Evolutionary conservation across 2,888 invertebrate genomes (phyloP).

Genomic region (Campoplex capitator): DNA sequence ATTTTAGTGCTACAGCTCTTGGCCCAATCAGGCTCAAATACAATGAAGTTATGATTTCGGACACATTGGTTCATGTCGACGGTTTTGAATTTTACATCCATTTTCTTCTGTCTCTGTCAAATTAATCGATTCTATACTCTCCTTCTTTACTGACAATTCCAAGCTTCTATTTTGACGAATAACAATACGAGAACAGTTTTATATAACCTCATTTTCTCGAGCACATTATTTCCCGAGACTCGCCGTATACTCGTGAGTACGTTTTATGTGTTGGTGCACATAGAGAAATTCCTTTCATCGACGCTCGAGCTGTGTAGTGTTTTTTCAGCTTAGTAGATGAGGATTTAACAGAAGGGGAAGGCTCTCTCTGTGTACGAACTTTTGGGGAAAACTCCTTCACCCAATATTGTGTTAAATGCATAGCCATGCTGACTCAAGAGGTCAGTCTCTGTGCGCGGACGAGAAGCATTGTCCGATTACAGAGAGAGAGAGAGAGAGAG

Average conservation of each 20-base stretch:
- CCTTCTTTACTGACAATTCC: background rate
- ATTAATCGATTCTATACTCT: no score
- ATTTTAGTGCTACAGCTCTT: background rate
- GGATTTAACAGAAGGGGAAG: background rate
- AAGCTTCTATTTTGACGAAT: slow-evolving; percentile 45
- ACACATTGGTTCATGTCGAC: slow-evolving; percentile 9
- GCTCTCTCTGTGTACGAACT: slow-evolving; percentile 13
- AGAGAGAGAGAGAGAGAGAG: background rate
- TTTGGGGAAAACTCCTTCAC: slow-evolving; percentile 47
- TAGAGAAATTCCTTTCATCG: slow-evolving; percentile 57
- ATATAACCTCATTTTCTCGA: background rate
- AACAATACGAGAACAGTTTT: background rate
- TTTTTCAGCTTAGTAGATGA: slow-evolving; percentile 46
- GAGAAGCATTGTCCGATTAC: slow-evolving; percentile 44
- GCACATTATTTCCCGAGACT: slow-evolving; percentile 21
- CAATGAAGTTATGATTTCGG: background rate
- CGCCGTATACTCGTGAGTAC: background rate
- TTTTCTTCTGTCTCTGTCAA: background rate
- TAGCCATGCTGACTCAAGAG: slow-evolving; percentile 29
- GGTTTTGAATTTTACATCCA: slow-evolving; percentile 9
- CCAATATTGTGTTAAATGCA: slow-evolving; percentile 45
- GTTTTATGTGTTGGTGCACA: background rate
- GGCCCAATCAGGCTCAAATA: background rate
- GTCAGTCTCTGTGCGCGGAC: slow-evolving; percentile 10
- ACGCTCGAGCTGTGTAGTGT: slow-evolving; percentile 59